phyloP scores from a whole-genome alignment of 2,797 vertebrate genomes.

The Sciurus carolinensis region DNA sequence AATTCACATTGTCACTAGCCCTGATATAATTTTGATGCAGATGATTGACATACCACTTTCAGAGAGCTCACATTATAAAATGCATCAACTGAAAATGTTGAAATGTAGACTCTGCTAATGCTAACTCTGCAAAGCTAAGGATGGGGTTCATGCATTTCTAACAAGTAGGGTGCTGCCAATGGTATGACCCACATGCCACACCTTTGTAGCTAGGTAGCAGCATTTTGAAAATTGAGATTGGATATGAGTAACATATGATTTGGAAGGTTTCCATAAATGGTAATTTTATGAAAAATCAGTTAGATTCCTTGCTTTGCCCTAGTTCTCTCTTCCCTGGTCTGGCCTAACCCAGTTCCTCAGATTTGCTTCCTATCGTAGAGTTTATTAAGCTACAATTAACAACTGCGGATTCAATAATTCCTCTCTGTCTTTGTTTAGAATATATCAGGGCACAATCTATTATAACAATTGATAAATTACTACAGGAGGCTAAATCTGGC shows the following conservation, averaged over 20 bases:
- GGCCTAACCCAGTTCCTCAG: neutral
- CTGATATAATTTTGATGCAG: neutral
- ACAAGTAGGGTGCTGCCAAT: neutral
- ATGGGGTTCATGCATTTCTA: neutral
- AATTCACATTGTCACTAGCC: neutral
- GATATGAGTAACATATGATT: neutral
- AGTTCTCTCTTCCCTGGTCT: neutral
- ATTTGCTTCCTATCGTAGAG: neutral
- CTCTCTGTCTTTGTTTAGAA: neutral
- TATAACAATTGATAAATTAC: neutral
- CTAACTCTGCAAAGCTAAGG: neutral
- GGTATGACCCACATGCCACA: neutral
- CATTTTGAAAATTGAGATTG: neutral
- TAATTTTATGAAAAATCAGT: neutral
- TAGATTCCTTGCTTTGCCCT: neutral
- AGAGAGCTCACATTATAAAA: neutral
- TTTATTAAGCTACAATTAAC: constrained; percentile 1
- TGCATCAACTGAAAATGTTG: neutral
- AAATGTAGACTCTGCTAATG: neutral
- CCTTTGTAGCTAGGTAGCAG: neutral
- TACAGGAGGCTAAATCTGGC: neutral
- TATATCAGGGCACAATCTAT: neutral
- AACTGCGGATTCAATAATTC: neutral
- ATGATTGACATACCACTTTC: neutral
- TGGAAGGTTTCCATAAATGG: neutral